Evolutionary conservation across 2,113 vertebrate species (phyloP).

Genomic region (Tychaedon coryphoeus): DNA sequence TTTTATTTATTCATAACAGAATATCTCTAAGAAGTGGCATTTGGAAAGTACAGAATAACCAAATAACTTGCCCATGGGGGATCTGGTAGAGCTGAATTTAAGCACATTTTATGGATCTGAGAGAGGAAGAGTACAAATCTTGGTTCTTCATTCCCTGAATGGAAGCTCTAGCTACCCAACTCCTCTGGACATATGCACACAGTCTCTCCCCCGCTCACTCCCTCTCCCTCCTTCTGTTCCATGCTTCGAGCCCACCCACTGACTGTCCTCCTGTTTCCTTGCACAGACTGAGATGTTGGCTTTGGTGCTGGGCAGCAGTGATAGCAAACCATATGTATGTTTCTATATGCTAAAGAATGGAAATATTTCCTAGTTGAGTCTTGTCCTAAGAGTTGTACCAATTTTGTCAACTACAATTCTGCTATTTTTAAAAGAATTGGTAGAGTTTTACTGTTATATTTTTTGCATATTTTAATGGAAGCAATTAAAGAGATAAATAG

Average conservation of each 20-base stretch:
- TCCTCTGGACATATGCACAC: neutral
- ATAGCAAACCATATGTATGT: neutral
- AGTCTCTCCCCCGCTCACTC: neutral
- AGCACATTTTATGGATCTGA: neutral
- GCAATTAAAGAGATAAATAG: neutral
- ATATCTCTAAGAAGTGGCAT: neutral
- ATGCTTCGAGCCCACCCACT: neutral
- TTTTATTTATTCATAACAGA: neutral
- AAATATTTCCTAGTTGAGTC: neutral
- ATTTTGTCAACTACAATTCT: neutral
- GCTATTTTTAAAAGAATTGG: neutral
- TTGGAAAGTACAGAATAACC: neutral
- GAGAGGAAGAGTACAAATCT: neutral
- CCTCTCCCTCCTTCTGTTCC: neutral
- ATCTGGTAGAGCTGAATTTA: neutral
- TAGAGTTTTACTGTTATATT: neutral
- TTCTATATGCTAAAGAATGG: neutral
- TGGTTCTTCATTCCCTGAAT: neutral
- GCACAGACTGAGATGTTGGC: neutral
- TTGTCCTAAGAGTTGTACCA: neutral
- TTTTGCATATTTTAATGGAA: neutral
- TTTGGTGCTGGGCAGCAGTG: neutral
- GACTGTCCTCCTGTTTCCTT: neutral
- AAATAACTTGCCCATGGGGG: neutral
- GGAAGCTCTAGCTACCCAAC: neutral